These are phyloP conservation scores for Drosophila melanica DNA, from an alignment of 1,140 invertebrate genomes.

Conservation along the genomic window DNA sequence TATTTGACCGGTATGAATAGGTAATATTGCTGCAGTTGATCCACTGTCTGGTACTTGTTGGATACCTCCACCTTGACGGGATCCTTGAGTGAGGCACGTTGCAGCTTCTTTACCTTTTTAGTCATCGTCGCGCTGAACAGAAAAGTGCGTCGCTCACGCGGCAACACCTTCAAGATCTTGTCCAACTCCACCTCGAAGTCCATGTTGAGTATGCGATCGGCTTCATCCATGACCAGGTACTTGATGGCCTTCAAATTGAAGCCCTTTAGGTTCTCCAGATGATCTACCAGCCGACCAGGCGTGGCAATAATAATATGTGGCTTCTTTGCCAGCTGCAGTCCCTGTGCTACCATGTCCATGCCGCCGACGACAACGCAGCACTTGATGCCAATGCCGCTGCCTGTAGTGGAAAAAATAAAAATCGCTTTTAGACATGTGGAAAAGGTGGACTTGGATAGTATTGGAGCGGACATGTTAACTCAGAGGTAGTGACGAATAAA, in stretches of 20 bases:
- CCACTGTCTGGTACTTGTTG: conserved; percentile 98
- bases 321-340: conserved; percentile 95
- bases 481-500: conserved; percentile 84
- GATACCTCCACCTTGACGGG: conserved; percentile 98
- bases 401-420: conserved; percentile 82
- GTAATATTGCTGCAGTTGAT: conserved; percentile 97
- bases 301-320: conserved; percentile 98
- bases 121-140: conserved; percentile 99
- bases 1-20: conserved; percentile 98
- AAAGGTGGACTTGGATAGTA: not conserved
- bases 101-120: conserved; percentile 98
- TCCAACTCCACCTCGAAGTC: conserved; percentile 98
- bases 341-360: conserved; percentile 98
- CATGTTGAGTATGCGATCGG: conserved; percentile 97
- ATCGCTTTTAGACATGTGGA: not conserved
- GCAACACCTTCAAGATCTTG: conserved; percentile 97
- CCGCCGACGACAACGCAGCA: conserved; percentile 98
- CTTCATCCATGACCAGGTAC: conserved; percentile 98
- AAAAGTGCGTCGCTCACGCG: conserved; percentile 93
- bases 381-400: conserved; percentile 94
- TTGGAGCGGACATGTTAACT: conserved; percentile 25
- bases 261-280: conserved; percentile 97
- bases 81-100: conserved; percentile 95
- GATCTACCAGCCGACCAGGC: conserved; percentile 94
- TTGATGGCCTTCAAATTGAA: conserved; percentile 95